A percentile compares a stretch with the other conserved stretches of the same genome.
These are phyloP conservation scores for Cyanocitta stelleri DNA, from an alignment of 2,113 vertebrate genomes.

Conservation along the genomic window DNA sequence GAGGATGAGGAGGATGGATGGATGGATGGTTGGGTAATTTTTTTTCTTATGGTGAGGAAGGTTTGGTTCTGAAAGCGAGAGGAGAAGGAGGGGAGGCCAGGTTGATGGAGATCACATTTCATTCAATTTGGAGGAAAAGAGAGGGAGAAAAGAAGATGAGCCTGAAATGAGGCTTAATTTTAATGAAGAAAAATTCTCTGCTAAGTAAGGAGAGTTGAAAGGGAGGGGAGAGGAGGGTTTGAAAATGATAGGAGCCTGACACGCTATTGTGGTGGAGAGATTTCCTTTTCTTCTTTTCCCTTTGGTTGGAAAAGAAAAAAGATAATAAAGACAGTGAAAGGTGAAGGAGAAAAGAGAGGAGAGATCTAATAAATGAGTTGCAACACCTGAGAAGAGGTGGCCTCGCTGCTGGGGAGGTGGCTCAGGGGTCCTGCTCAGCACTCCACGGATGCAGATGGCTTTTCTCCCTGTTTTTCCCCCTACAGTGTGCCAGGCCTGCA, in stretches of 20 bases:
- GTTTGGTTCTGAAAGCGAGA: slow-evolving; percentile 47
- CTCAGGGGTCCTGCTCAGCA: background rate
- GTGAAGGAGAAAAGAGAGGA: background rate
- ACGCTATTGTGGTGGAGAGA: slow-evolving; percentile 35
- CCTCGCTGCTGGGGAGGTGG: background rate
- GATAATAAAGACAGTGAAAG: slow-evolving; percentile 1
- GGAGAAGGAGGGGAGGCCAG: slow-evolving; percentile 34
- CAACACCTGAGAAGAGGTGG: background rate
- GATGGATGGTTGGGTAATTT: background rate
- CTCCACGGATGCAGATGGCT: background rate
- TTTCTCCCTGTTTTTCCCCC: background rate
- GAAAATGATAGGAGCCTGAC: slow-evolving; percentile 46
- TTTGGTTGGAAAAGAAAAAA: background rate
- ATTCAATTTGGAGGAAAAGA: slow-evolving; percentile 64
- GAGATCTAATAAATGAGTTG: slow-evolving; percentile 14
- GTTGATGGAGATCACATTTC: slow-evolving; percentile 53
- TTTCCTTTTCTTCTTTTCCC: slow-evolving; percentile 38
- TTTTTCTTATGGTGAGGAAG: background rate
- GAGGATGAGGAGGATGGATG: background rate
- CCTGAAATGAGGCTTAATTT: slow-evolving; percentile 73
- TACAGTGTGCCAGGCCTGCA: accelerated
- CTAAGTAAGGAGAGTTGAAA: slow-evolving; percentile 65
- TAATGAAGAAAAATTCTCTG: slow-evolving; percentile 71
- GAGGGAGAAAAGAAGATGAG: slow-evolving; percentile 65
- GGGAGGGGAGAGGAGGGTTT: slow-evolving; percentile 52